phyloP scores from a whole-genome alignment of 2,797 vertebrate species.

The Hydrocynus forskahlii region DNA sequence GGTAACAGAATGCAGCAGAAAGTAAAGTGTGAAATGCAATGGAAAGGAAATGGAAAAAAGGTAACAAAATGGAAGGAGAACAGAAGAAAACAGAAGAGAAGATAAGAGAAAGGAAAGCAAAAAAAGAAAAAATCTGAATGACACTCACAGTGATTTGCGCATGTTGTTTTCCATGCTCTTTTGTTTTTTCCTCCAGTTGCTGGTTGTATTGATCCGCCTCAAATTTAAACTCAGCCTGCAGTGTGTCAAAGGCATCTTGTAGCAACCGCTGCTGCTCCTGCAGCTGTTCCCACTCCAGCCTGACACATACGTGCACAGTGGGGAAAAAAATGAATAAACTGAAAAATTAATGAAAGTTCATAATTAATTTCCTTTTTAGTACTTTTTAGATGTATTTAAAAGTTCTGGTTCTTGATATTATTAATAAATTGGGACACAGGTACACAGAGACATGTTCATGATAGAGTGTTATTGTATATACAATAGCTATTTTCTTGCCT shows the following conservation, averaged over 20 bases:
- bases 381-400: no score
- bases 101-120: not conserved
- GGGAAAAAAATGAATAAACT: not conserved
- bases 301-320: slow-evolving; percentile 61
- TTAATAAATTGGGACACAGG: no score
- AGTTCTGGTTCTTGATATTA: no score
- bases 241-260: slow-evolving; percentile 90
- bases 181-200: slow-evolving; percentile 80
- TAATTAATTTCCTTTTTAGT: no score
- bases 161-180: slow-evolving; percentile 80
- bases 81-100: not conserved
- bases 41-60: not conserved
- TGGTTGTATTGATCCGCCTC: slow-evolving; percentile 86
- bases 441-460: no score
- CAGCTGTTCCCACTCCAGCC: slow-evolving; percentile 89
- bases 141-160: slow-evolving; percentile 75
- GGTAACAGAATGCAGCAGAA: not conserved
- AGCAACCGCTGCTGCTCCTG: slow-evolving; percentile 87
- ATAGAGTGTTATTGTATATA: no score
- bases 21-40: not conserved
- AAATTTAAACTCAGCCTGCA: slow-evolving; percentile 92
- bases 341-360: no score
- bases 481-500: no score
- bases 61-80: not conserved
- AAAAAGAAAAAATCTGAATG: not conserved